Conservation (phyloP, 2,113 vertebrate species). For the Mugil cephalus region DNA sequence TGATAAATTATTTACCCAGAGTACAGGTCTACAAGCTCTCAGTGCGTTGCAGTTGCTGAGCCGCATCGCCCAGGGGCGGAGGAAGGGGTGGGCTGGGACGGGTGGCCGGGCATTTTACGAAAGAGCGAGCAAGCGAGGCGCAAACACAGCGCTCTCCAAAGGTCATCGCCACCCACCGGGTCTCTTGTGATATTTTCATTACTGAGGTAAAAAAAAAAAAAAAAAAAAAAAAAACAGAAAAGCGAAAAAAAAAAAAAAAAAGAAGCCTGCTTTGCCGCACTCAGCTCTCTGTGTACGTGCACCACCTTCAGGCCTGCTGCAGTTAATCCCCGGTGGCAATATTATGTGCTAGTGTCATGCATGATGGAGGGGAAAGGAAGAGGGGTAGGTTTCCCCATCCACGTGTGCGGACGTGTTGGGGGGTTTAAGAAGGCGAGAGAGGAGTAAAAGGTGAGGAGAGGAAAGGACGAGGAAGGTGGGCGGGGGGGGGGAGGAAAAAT, state of each 20-base stretch:
- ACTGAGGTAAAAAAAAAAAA: conserved; percentile 63
- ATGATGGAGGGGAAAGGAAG: conserved; percentile 31
- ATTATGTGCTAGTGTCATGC: conserved; percentile 14
- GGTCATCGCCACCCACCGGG: conserved; percentile 82
- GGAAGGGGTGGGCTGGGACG: conserved; percentile 57
- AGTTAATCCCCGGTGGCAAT: conserved; percentile 46
- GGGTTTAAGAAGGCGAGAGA: neutral
- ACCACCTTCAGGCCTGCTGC: conserved; percentile 69
- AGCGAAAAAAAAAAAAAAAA: conserved; percentile 38
- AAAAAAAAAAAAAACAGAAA: neutral
- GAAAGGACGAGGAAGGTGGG: too few relatives aligned
- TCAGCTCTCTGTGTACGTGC: conserved; percentile 63
- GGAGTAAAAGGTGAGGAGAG: neutral
- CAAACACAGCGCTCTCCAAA: conserved; percentile 80
- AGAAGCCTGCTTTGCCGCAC: conserved; percentile 28
- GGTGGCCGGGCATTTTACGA: conserved; percentile 78
- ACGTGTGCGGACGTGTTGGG: conserved; percentile 1
- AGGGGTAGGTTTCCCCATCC: neutral
- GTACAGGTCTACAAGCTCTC: conserved; percentile 78
- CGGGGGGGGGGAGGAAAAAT: neutral
- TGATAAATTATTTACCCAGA: conserved; percentile 81
- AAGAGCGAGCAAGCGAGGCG: conserved; percentile 80
- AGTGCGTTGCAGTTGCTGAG: conserved; percentile 68
- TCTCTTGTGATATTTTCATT: conserved; percentile 85
- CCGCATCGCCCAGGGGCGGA: conserved; percentile 65